Base-by-base conservation (phyloP, 2,113 vertebrate species). In the Ctenodactylus gundi region DNA sequence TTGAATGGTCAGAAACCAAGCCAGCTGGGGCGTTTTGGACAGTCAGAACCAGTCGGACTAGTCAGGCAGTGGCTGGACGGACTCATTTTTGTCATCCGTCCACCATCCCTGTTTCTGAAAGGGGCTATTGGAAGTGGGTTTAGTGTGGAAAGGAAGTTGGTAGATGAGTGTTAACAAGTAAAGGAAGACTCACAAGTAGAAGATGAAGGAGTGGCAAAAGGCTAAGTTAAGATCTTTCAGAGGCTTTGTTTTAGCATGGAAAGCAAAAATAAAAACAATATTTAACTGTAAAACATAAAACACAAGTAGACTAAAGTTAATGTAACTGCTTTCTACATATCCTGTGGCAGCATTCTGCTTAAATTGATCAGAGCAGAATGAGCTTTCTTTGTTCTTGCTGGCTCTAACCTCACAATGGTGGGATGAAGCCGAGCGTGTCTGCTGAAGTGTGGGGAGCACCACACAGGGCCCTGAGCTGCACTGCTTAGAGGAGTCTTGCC, bases 211-310 rank as follows among this genome's bases (percentile, higher is more conserved):
- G 57, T 31, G 57, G 49, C 10, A 39, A n/a, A 49, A 46, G 84
- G 65, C 34, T 84, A 65, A 80, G 36, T 62, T 58, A 72, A 78
- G 18, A 46, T 85, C 23, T 76, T 91, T 83, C 53, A 70, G 73
- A 70, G 21, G 20, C 44, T 87, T 82, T 55, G 51, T 49, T 34
- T 75, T 34, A 76, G 44, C 44, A 29, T 9, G 62, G 15, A 60
- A 82, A 93, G 68, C 72, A 84, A 51, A 88, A 65, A 27, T 88
- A 73, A 85, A 73, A 92, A n/a, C n/a, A n/a, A 88, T 14, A 80
- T 67, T 88, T 80, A 72, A 84, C 49, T 87, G 29, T 85, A 85
- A 88, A 94, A 88, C 20, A 49, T 29, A 70, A 83, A 75, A 77
- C 27, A 67, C 68, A 57, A 27, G 27, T 72, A 72, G 72, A n/a